Conservation (phyloP, 2,113 vertebrate species). For the Apistogramma diplotaenia region DNA sequence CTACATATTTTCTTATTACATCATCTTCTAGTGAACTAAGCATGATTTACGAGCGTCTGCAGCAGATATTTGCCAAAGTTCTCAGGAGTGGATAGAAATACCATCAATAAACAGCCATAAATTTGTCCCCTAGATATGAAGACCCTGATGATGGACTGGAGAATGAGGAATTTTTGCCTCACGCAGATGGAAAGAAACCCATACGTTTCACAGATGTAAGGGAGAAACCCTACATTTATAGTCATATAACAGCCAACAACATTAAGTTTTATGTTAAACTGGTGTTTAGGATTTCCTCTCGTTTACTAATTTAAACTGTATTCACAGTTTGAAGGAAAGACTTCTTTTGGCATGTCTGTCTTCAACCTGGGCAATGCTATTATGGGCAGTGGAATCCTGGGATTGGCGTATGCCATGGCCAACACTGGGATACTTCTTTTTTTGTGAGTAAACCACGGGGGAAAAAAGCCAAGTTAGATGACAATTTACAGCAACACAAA, state of each 20-base stretch:
- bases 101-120: not conserved
- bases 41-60: not conserved
- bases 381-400: constrained; percentile 98
- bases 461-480: not conserved
- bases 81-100: not conserved
- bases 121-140: constrained; percentile 78
- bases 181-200: constrained; percentile 81
- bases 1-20: not conserved
- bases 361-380: constrained; percentile 99
- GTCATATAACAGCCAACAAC: not conserved
- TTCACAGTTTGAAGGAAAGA: constrained; percentile 95
- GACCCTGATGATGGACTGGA: constrained; percentile 78
- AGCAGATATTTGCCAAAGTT: not conserved
- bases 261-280: not conserved
- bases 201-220: constrained; percentile 90
- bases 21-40: not conserved
- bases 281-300: not conserved
- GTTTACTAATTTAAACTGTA: not conserved
- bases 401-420: constrained; percentile 97
- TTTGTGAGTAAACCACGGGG: constrained; percentile 82
- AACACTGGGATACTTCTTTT: constrained; percentile 96
- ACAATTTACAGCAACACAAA: not conserved
- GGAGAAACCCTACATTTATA: not conserved
- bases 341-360: constrained; percentile 96
- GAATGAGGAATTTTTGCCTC: constrained; percentile 87